Evolutionary conservation across 2,888 invertebrate species (phyloP).

Genomic region (Luperina nickerlii): DNA sequence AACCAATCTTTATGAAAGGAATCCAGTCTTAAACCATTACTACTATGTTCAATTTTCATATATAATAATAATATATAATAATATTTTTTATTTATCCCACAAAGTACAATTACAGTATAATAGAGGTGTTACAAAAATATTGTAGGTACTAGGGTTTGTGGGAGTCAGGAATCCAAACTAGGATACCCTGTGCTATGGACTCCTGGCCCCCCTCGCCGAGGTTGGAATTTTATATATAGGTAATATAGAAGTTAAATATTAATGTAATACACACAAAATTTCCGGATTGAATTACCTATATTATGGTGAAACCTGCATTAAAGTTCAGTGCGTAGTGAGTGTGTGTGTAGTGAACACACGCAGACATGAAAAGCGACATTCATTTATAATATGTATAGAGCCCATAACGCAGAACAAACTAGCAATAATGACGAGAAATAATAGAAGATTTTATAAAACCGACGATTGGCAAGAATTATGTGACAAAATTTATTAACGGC

Average conservation of each 20-base stretch:
- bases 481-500: slow-evolving; percentile 60
- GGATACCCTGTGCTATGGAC: too few relatives aligned
- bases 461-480: slow-evolving; percentile 64
- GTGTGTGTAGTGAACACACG: not conserved
- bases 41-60: too few relatives aligned
- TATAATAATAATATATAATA: not conserved
- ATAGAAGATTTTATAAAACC: slow-evolving; percentile 45
- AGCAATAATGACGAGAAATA: slow-evolving; percentile 38
- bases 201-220: too few relatives aligned
- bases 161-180: too few relatives aligned
- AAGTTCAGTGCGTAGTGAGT: too few relatives aligned
- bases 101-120: too few relatives aligned
- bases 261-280: not conserved
- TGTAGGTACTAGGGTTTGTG: too few relatives aligned
- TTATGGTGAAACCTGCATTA: too few relatives aligned
- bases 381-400: not conserved
- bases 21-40: not conserved
- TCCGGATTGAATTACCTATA: not conserved
- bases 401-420: not conserved
- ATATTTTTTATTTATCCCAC: too few relatives aligned
- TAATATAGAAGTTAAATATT: not conserved
- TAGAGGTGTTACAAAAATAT: too few relatives aligned
- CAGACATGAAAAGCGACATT: not conserved
- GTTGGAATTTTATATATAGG: too few relatives aligned
- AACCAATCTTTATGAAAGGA: not conserved